phyloP scores from a whole-genome alignment of 2,888 invertebrate genomes.

The Drosophila antonietae region DNA sequence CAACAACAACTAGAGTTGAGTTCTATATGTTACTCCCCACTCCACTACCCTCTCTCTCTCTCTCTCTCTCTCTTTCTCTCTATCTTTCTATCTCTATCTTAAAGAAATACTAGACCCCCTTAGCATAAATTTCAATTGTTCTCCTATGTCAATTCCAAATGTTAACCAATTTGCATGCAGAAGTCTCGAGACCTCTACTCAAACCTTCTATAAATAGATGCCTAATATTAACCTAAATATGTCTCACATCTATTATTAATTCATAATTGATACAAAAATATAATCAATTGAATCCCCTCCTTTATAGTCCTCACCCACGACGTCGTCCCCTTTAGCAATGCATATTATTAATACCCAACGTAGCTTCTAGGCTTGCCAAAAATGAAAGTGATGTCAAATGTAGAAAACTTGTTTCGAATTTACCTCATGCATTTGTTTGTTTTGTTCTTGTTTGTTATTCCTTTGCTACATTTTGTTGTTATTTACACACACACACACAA shows the following conservation, averaged over 20 bases:
- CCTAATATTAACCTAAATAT: no score
- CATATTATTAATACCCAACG: conserved; percentile 13
- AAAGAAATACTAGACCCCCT: neutral
- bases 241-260: no score
- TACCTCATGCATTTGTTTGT: conserved; percentile 30
- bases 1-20: conserved; percentile 2
- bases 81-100: neutral
- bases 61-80: neutral
- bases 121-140: neutral
- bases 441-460: conserved; percentile 34
- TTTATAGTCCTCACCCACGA: neutral
- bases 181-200: neutral
- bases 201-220: no score
- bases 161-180: conserved; percentile 33
- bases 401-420: conserved; percentile 15
- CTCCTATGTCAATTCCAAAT: neutral
- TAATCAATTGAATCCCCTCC: no score
- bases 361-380: conserved; percentile 36
- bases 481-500: neutral
- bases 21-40: neutral
- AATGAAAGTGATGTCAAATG: conserved; percentile 38
- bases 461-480: conserved; percentile 22
- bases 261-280: no score
- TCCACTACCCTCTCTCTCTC: neutral
- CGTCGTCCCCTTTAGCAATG: conserved; percentile 19